Conservation (phyloP, 2,888 invertebrate genomes). For the Alsophila aescularia region DNA sequence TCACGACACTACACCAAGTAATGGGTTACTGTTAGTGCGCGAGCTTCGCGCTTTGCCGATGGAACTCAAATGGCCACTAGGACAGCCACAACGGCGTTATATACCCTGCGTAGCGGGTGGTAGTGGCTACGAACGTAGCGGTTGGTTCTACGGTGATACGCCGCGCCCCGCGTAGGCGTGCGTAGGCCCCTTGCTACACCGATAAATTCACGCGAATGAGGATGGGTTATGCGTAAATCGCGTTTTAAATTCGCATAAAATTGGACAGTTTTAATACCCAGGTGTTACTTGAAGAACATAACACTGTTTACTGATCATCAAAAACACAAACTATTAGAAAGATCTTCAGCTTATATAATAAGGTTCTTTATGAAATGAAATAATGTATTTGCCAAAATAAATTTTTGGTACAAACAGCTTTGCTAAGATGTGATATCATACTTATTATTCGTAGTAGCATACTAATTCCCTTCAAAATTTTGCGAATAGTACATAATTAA, state of each 20-base stretch:
- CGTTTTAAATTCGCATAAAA: neutral
- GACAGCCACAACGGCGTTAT: conserved; percentile 54
- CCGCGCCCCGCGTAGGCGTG: conserved; percentile 79
- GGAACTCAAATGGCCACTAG: conserved; percentile 65
- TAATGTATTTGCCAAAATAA: too few relatives aligned
- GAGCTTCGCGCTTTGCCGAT: conserved; percentile 60
- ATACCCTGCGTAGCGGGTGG: conserved; percentile 46
- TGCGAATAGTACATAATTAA: too few relatives aligned
- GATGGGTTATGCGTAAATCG: conserved; percentile 7
- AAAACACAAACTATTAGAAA: too few relatives aligned
- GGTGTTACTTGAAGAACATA: neutral
- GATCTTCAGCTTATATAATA: too few relatives aligned
- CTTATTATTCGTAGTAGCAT: too few relatives aligned
- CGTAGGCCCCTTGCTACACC: conserved; percentile 51
- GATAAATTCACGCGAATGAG: conserved; percentile 1
- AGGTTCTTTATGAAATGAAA: too few relatives aligned
- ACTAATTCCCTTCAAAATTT: too few relatives aligned
- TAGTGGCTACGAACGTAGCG: conserved; percentile 15
- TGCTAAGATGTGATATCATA: too few relatives aligned
- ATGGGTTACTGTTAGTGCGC: conserved; percentile 45
- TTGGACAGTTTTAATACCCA: neutral
- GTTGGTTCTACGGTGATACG: conserved; percentile 68
- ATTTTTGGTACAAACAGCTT: too few relatives aligned
- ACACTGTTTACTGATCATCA: too few relatives aligned
- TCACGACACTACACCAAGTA: conserved; percentile 48